phyloP scores from a whole-genome alignment of 2,888 invertebrate genomes.

The Adelphocoris suturalis region DNA sequence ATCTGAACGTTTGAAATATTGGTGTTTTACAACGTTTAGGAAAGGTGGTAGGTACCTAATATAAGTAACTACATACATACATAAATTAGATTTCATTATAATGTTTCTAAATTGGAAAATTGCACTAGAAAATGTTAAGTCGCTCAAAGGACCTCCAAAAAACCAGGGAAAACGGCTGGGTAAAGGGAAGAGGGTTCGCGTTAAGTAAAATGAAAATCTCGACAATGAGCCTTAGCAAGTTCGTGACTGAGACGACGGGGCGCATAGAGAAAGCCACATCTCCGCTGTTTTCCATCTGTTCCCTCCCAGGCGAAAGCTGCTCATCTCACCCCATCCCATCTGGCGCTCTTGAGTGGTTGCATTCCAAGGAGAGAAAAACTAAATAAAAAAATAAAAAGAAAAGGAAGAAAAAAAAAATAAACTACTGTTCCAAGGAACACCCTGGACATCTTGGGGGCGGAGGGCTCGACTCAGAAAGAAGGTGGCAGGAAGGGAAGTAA shows the following conservation, averaged over 20 bases:
- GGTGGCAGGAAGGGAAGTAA: constrained; percentile 5
- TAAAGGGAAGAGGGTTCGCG: not conserved
- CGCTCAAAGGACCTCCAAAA: not conserved
- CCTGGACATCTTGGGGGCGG: constrained; percentile 34
- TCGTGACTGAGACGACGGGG: constrained; percentile 18
- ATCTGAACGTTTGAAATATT: no score
- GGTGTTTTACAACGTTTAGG: no score
- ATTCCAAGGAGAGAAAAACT: constrained; percentile 14
- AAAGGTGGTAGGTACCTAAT: no score
- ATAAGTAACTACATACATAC: no score
- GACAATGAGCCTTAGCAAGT: constrained; percentile 18
- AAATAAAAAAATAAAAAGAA: not conserved
- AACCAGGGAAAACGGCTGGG: not conserved
- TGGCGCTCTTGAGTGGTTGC: not conserved
- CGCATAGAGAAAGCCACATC: constrained; percentile 46
- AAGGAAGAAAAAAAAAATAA: not conserved
- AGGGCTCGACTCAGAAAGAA: not conserved
- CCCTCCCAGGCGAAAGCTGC: constrained; percentile 1
- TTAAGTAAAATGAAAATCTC: constrained; percentile 33
- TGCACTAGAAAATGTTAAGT: no score
- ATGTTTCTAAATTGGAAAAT: no score
- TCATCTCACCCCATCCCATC: constrained; percentile 18
- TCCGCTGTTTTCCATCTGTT: constrained; percentile 41
- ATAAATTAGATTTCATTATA: no score
- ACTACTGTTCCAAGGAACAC: constrained; percentile 18